These are phyloP conservation scores for Taeniopygia guttata DNA, from an alignment of 2,797 vertebrate genomes.

Conservation along the genomic window DNA sequence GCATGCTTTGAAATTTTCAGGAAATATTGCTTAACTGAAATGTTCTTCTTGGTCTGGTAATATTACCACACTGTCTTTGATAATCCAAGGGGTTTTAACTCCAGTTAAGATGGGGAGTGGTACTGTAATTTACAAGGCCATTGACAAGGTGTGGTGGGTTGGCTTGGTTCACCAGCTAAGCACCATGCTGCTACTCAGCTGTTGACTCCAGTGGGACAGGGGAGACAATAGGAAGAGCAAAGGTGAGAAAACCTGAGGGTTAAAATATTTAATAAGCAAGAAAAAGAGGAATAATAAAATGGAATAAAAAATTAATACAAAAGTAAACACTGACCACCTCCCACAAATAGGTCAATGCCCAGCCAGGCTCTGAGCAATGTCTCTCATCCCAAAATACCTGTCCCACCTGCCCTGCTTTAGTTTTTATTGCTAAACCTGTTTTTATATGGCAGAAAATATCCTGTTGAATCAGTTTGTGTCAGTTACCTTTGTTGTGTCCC, in stretches of 20 bases:
- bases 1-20: background rate
- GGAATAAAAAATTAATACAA: background rate
- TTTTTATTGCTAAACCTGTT: background rate
- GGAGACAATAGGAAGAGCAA: background rate
- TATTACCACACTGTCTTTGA: background rate
- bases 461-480: background rate
- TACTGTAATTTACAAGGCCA: background rate
- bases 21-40: background rate
- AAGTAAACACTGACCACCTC: background rate
- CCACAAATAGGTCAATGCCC: accelerated
- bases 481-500: background rate
- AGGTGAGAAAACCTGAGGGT: background rate
- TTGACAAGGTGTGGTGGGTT: background rate
- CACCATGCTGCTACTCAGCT: background rate
- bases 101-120: background rate
- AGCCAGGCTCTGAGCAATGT: background rate
- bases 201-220: background rate
- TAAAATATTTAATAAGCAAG: background rate
- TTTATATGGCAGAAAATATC: background rate
- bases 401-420: accelerated
- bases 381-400: background rate
- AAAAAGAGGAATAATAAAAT: background rate
- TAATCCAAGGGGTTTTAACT: background rate
- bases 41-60: background rate
- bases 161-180: background rate